These are phyloP conservation scores for Patiria pectinifera DNA, from an alignment of 53 echinoderm and acorn worm genomes.

Conservation along the genomic window DNA sequence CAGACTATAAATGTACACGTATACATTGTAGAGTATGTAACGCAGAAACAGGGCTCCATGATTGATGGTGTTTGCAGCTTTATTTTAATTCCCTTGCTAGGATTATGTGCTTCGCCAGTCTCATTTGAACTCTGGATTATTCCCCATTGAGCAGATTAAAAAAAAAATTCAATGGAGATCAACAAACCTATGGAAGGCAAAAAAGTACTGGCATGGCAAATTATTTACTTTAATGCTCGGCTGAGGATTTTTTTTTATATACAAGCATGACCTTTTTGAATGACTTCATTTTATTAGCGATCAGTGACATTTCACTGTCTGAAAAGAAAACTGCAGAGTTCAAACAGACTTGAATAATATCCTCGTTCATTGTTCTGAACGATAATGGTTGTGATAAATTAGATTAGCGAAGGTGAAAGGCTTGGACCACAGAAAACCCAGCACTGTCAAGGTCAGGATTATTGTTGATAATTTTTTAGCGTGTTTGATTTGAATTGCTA, in stretches of 20 bases:
- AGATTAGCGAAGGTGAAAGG: too few species aligned
- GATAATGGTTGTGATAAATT: too few species aligned
- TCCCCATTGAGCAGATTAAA: constrained; percentile 30
- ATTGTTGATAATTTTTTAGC: not conserved
- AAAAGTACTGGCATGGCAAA: not conserved
- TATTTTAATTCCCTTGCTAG: not conserved
- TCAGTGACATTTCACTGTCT: too few species aligned
- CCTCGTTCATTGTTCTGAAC: too few species aligned
- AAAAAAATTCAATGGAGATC: constrained; percentile 30
- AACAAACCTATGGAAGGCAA: not conserved
- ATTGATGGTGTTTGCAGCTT: not conserved
- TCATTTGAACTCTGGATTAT: constrained; percentile 28
- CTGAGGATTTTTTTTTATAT: too few species aligned
- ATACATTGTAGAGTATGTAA: too few species aligned
- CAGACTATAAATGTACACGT: not conserved
- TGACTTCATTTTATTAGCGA: not conserved
- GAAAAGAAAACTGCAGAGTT: too few species aligned
- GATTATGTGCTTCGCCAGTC: not conserved
- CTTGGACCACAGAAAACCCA: too few species aligned
- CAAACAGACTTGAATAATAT: too few species aligned
- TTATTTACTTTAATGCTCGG: constrained; percentile 3
- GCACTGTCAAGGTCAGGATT: not conserved
- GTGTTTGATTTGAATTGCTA: not conserved
- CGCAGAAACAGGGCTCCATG: not conserved
- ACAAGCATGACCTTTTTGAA: not conserved